phyloP scores from a whole-genome alignment of 2,113 vertebrate species.

The Colinus virginianus region DNA sequence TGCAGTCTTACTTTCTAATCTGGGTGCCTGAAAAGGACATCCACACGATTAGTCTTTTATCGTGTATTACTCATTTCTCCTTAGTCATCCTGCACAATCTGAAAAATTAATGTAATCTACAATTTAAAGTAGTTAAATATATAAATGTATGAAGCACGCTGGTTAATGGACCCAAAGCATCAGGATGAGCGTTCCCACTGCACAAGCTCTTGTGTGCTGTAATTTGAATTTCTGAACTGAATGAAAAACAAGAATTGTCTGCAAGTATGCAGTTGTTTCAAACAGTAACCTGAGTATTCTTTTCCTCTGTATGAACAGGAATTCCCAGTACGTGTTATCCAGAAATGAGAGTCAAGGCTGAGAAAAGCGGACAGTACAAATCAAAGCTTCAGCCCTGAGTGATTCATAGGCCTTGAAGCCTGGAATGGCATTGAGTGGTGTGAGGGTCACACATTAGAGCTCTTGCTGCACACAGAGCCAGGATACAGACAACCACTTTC shows the following conservation, averaged over 20 bases:
- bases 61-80: constrained; percentile 1
- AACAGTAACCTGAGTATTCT: neutral
- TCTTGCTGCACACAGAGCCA: neutral
- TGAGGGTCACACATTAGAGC: neutral
- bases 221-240: neutral
- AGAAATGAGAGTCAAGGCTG: neutral
- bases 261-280: neutral
- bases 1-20: constrained; percentile 21
- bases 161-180: neutral
- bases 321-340: neutral
- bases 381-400: neutral
- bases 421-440: neutral
- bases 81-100: constrained; percentile 7
- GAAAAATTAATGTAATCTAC: neutral
- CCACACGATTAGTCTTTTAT: neutral
- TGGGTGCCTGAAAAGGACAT: neutral
- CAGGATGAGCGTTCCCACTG: neutral
- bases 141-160: neutral
- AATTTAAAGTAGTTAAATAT: neutral
- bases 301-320: neutral
- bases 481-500: neutral
- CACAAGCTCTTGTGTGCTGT: neutral
- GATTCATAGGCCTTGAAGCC: accelerated
- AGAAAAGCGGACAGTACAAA: neutral
- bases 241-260: neutral